Evolutionary conservation across 2,113 vertebrate species (phyloP), one percentile per base, ranked within the genome.

Genomic region (Sylvia atricapilla): DNA sequence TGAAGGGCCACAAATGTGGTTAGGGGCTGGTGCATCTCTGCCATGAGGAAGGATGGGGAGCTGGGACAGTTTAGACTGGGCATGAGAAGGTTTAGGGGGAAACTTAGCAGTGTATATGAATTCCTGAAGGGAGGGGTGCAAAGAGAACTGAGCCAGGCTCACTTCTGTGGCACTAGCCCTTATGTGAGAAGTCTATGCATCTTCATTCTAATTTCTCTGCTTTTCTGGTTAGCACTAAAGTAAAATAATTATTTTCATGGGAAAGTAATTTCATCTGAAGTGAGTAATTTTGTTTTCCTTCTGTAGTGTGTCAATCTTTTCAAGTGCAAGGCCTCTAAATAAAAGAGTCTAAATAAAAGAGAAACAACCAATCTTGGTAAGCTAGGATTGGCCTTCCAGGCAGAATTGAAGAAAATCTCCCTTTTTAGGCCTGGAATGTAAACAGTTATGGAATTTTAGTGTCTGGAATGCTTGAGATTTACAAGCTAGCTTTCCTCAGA

Each of bases 381-480:
- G 74, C 75, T 91, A 81, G 91, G 79, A 67, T 92, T 79, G 92
- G 63, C 60, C 78, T 96, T 94, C 62, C 50, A 94, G 92, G 92
- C 39, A 82, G 87, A 96, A 94, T 66, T 89, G 78, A 81, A 78
- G 74, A 62, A 81, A 95, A 95, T 87, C 82, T 97, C 84, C 82
- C 59, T 90, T 95, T 96, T 96, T 96, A 96, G 87, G 87, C 77
- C 58, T 95, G 93, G 89, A 97, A 94, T 97, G 87, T 93, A 90
- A 95, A 72, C 60, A 89, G 82, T 86, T 96, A 84, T 19, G 94
- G 86, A 95, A 93, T 97, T 96, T 93, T 39, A 66, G 83, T 85
- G 60, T 96, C 95, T 98, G 96, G 89, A 96, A 97, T 95, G 83
- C 78, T 69, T 94, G 81, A 80, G 56, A 85, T 96, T 97, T 97